A percentile compares a stretch with the other conserved stretches of the same genome.
Evolutionary conservation across 2,797 vertebrate genomes (phyloP).

Genomic region (Potorous gilbertii): DNA sequence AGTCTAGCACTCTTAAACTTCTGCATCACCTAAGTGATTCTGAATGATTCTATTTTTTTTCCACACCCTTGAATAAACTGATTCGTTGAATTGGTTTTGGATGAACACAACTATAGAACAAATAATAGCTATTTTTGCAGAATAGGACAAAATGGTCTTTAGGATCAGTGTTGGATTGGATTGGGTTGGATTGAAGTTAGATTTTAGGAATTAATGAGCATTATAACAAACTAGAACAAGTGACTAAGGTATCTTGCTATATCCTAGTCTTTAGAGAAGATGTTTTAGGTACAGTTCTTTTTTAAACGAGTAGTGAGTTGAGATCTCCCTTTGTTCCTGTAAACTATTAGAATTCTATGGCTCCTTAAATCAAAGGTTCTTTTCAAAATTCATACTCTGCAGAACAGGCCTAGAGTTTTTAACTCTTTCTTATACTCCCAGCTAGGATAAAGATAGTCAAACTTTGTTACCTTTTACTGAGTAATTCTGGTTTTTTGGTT

Average conservation of each 20-base stretch:
- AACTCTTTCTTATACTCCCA: not conserved
- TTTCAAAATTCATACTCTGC: not conserved
- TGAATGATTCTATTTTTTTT: not conserved
- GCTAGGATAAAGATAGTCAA: not conserved
- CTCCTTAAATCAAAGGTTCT: not conserved
- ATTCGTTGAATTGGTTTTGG: not conserved
- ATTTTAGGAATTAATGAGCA: not conserved
- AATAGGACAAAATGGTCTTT: not conserved
- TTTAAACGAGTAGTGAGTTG: not conserved
- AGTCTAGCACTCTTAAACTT: not conserved
- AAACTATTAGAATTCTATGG: not conserved
- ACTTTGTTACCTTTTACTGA: not conserved
- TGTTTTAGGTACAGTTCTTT: not conserved
- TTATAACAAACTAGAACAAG: not conserved
- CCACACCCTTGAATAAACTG: not conserved
- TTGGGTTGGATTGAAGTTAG: not conserved
- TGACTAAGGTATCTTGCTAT: not conserved
- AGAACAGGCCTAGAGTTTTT: not conserved
- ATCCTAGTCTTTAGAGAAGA: not conserved
- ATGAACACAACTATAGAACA: not conserved
- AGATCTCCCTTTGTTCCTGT: not conserved
- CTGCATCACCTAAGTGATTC: not conserved
- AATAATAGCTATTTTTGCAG: not conserved
- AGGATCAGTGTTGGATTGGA: not conserved
- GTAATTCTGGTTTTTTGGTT: not conserved